Evolutionary conservation across 2,113 vertebrate species (phyloP).

Genomic region (Grantiella picta): DNA sequence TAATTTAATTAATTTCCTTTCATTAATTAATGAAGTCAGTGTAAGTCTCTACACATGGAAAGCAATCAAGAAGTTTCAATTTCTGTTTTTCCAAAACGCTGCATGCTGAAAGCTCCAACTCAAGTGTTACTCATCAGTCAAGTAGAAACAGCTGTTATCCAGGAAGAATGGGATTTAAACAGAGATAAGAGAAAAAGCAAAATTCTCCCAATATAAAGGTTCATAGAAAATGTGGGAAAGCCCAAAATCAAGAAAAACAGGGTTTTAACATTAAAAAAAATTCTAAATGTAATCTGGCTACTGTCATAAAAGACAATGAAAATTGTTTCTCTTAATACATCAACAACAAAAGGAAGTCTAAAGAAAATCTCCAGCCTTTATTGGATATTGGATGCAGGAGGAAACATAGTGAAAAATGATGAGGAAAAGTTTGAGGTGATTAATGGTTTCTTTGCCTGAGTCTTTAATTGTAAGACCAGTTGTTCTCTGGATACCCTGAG

Average conservation of each 20-base stretch:
- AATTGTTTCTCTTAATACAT: background rate
- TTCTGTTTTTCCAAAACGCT: background rate
- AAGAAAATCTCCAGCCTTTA: background rate
- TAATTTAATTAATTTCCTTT: background rate
- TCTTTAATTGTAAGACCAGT: background rate
- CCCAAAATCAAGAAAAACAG: background rate
- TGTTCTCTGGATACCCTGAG: background rate
- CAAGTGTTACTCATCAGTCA: background rate
- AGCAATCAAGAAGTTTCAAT: background rate
- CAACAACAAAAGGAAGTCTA: background rate
- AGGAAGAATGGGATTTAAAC: background rate
- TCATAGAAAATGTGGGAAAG: background rate
- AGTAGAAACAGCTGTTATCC: background rate
- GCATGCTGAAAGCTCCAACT: background rate
- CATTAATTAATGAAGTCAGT: background rate
- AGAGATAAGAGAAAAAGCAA: background rate
- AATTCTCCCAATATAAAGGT: background rate
- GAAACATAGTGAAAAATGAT: background rate
- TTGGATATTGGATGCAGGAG: background rate
- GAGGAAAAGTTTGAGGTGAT: background rate
- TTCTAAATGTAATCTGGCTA: background rate
- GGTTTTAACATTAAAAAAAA: background rate
- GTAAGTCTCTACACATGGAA: background rate
- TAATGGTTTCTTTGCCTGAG: background rate
- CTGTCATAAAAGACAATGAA: background rate